Evolutionary conservation across 30 jellyfish, hydroid and myxozoan genomes (phyloP).

Genomic region (Hydractinia echinata): DNA sequence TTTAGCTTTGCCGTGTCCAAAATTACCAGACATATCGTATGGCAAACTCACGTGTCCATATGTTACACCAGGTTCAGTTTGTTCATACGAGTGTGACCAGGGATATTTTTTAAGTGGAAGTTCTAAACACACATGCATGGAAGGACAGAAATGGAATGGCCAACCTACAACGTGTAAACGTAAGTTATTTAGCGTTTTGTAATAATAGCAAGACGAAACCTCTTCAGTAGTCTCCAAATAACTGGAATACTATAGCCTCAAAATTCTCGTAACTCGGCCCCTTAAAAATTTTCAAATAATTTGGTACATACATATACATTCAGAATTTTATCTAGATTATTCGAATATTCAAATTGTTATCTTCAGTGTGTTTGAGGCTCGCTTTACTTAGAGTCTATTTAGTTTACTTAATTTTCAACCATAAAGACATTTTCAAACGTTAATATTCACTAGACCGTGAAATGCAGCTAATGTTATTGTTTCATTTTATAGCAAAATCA

Average conservation of each 20-base stretch:
- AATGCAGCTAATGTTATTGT: not conserved
- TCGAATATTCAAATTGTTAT: too few relatives aligned
- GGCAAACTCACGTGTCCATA: conserved; percentile 26
- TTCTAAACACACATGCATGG: conserved; percentile 1
- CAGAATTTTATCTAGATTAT: too few relatives aligned
- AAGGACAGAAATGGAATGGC: conserved; percentile 24
- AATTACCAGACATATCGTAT: conserved; percentile 15
- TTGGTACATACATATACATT: too few relatives aligned
- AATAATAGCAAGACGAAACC: not conserved
- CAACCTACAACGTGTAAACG: not conserved
- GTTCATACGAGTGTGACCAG: conserved; percentile 7
- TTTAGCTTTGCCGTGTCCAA: conserved; percentile 24
- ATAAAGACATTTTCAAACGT: not conserved
- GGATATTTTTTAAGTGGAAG: conserved; percentile 15
- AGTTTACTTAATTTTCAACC: too few relatives aligned
- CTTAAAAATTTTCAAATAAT: too few relatives aligned
- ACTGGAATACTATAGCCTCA: too few relatives aligned
- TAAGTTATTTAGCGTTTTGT: not conserved
- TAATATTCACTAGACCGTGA: not conserved
- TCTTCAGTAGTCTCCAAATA: not conserved
- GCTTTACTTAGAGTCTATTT: too few relatives aligned
- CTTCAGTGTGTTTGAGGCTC: too few relatives aligned
- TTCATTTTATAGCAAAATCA: not conserved
- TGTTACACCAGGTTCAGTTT: not conserved
- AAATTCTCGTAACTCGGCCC: too few relatives aligned